A percentile compares a stretch with the other conserved stretches of the same genome.
Evolutionary conservation across 2,113 vertebrate genomes (phyloP).

Genomic region (Hippocampus barbouri): DNA sequence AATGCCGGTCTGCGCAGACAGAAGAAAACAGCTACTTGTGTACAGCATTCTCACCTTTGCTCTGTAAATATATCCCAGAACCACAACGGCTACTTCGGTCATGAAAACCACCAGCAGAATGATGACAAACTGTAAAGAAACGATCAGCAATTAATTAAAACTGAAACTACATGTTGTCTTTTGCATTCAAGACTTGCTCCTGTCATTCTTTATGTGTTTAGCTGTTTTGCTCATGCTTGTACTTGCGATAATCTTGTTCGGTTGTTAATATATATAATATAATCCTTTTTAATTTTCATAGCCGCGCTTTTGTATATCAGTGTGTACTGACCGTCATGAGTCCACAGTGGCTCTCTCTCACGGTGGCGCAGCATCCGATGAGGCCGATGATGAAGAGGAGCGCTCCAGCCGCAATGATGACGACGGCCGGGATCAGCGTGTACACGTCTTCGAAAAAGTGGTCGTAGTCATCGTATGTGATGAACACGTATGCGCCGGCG

Average conservation of each 20-base stretch:
- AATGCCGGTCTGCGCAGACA: neutral
- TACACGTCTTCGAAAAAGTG: slow-evolving; percentile 97
- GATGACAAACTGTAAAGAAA: slow-evolving; percentile 83
- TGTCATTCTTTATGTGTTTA: too few relatives aligned
- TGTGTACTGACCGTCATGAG: slow-evolving; percentile 80
- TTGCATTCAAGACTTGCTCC: too few relatives aligned
- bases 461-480: slow-evolving; percentile 93
- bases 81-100: slow-evolving; percentile 89
- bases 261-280: too few relatives aligned
- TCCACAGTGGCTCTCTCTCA: slow-evolving; percentile 88
- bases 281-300: neutral
- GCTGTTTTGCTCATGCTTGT: too few relatives aligned
- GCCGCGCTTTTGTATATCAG: neutral
- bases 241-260: too few relatives aligned
- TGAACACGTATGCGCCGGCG: slow-evolving; percentile 93
- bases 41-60: slow-evolving; percentile 79
- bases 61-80: slow-evolving; percentile 95
- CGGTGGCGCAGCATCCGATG: slow-evolving; percentile 92
- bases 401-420: slow-evolving; percentile 89
- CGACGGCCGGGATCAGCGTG: slow-evolving; percentile 86
- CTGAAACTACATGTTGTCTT: neutral
- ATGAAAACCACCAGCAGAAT: slow-evolving; percentile 93
- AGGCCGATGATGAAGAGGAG: slow-evolving; percentile 91
- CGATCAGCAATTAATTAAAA: slow-evolving; percentile 38
- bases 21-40: neutral